Percentiles rank a stretch among this genome's conserved stretches.
phyloP scores from a whole-genome alignment of 2,113 vertebrate genomes.

The Notothenia coriiceps region DNA sequence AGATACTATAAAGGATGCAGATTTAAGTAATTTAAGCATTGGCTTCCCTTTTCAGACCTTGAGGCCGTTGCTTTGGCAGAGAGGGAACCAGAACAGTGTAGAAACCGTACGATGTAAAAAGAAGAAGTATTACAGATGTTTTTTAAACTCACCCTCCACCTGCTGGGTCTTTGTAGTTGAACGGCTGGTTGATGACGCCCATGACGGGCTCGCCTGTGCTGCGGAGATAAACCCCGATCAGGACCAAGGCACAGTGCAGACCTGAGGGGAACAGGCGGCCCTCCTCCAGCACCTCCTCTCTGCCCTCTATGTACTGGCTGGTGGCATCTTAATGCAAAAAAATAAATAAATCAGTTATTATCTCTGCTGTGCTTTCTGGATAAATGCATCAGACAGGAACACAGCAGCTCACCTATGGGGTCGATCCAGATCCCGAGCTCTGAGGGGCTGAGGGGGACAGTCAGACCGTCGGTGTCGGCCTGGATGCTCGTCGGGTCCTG shows the following conservation, averaged over 20 bases:
- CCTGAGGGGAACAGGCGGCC: constrained; percentile 79
- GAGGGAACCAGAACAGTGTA: not conserved
- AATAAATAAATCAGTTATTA: not conserved
- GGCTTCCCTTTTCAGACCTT: too few relatives aligned
- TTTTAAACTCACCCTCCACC: constrained; percentile 69
- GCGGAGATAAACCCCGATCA: constrained; percentile 86
- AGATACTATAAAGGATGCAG: too few relatives aligned
- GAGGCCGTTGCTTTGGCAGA: too few relatives aligned
- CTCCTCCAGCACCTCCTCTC: constrained; percentile 69
- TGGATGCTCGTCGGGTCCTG: constrained; percentile 71
- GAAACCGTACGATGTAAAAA: not conserved
- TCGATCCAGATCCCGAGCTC: constrained; percentile 86
- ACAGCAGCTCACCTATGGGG: constrained; percentile 80
- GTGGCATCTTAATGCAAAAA: constrained; percentile 79
- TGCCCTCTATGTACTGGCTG: constrained; percentile 84
- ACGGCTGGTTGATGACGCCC: constrained; percentile 89
- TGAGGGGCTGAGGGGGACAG: constrained; percentile 68
- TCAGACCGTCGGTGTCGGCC: constrained; percentile 58
- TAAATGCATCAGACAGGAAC: too few relatives aligned
- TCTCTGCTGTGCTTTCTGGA: not conserved
- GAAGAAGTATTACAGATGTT: not conserved
- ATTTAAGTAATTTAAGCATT: too few relatives aligned
- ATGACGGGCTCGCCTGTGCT: constrained; percentile 84
- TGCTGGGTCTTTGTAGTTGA: constrained; percentile 76
- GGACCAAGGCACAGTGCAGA: constrained; percentile 85